Evolutionary conservation across 2,888 invertebrate genomes (phyloP).

Genomic region (Coecobrya sp.): DNA sequence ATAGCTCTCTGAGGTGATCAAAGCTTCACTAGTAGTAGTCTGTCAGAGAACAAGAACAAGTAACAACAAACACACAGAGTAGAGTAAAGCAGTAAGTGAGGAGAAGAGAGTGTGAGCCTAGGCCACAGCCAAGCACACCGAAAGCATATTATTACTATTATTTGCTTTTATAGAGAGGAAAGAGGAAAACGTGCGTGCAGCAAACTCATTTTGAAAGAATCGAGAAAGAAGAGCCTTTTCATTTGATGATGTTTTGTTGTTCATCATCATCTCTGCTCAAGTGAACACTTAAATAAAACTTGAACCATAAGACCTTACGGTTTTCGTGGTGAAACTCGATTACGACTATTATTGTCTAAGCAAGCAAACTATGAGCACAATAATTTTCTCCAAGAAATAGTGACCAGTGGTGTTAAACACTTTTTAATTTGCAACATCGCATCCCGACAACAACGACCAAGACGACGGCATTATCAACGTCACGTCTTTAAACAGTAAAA

Average conservation of each 20-base stretch:
- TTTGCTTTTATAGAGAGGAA: slow-evolving; percentile 52
- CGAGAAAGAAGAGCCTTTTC: slow-evolving; percentile 46
- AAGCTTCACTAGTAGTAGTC: slow-evolving; percentile 80
- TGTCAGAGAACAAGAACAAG: slow-evolving; percentile 79
- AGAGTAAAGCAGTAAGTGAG: slow-evolving; percentile 34
- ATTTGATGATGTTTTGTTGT: slow-evolving; percentile 59
- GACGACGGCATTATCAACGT: slow-evolving; percentile 19
- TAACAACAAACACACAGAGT: slow-evolving; percentile 63
- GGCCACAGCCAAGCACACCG: slow-evolving; percentile 41
- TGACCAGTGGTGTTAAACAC: slow-evolving; percentile 64
- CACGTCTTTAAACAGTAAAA: slow-evolving; percentile 27
- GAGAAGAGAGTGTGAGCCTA: slow-evolving; percentile 38
- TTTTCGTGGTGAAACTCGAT: slow-evolving; percentile 13
- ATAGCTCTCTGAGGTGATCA: slow-evolving; percentile 74
- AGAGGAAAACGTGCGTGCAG: slow-evolving; percentile 70
- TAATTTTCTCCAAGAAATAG: slow-evolving; percentile 26
- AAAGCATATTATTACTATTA: slow-evolving; percentile 42
- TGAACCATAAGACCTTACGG: slow-evolving; percentile 51
- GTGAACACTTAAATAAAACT: slow-evolving; percentile 54
- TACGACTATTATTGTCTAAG: neutral
- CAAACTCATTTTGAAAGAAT: slow-evolving; percentile 45
- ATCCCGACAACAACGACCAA: neutral
- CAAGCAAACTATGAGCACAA: neutral
- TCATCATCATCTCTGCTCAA: slow-evolving; percentile 65
- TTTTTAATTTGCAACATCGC: slow-evolving; percentile 63